These are phyloP conservation scores for Chymomyza fuscimana DNA, from an alignment of 2,888 invertebrate genomes.

Conservation along the genomic window DNA sequence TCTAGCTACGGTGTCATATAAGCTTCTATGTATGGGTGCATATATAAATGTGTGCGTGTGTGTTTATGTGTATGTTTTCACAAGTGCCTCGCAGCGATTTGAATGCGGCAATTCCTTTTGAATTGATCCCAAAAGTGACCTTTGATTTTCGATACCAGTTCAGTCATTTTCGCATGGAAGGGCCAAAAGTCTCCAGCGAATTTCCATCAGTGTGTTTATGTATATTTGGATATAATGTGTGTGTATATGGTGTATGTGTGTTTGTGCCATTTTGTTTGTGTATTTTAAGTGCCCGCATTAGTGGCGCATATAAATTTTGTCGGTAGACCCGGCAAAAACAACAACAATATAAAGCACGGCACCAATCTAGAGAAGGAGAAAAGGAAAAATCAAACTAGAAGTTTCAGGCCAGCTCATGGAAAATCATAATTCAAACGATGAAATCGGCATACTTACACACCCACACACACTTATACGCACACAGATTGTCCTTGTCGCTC, in stretches of 20 bases:
- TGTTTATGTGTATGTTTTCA: slow-evolving; percentile 41
- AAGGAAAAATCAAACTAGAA: slow-evolving; percentile 70
- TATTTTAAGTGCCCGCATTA: slow-evolving; percentile 72
- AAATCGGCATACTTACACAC: slow-evolving; percentile 32
- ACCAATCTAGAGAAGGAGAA: slow-evolving; percentile 37
- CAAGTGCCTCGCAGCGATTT: slow-evolving; percentile 70
- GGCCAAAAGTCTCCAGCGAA: slow-evolving; percentile 64
- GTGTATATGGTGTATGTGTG: slow-evolving; percentile 12
- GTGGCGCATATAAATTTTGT: slow-evolving; percentile 68
- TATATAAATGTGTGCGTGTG: slow-evolving; percentile 5
- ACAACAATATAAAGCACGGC: slow-evolving; percentile 8
- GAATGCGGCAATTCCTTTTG: slow-evolving; percentile 73
- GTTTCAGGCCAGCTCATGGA: slow-evolving; percentile 51
- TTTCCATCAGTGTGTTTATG: slow-evolving; percentile 15
- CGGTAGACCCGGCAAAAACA: slow-evolving; percentile 45
- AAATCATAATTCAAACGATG: slow-evolving; percentile 69
- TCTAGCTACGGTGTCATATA: not conserved
- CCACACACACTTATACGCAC: slow-evolving; percentile 32
- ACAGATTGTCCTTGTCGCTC: slow-evolving; percentile 50
- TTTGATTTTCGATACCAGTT: slow-evolving; percentile 72
- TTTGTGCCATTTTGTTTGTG: slow-evolving; percentile 61
- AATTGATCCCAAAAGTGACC: slow-evolving; percentile 73
- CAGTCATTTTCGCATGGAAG: slow-evolving; percentile 68
- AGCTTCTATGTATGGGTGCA: slow-evolving; percentile 1
- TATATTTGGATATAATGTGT: not conserved